phyloP scores from a whole-genome alignment of 2,797 vertebrate species.

The Megalops cyprinoides region DNA sequence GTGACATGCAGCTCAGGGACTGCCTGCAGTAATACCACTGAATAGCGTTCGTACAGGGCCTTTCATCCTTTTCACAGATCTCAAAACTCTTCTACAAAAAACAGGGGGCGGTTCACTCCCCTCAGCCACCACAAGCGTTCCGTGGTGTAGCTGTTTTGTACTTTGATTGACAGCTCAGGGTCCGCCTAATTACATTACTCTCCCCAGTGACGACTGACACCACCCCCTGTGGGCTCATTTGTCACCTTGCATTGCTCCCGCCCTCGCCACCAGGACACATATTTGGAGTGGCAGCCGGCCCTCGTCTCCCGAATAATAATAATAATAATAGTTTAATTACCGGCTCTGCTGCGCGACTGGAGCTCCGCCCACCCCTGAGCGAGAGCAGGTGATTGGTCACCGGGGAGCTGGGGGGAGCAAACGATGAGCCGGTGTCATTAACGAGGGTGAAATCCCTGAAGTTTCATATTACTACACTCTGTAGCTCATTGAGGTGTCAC shows the following conservation, averaged over 20 bases:
- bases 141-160: conserved; percentile 34
- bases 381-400: conserved; percentile 73
- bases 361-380: conserved; percentile 61
- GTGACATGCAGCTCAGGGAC: no score
- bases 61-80: background rate
- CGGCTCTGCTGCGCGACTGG: conserved; percentile 61
- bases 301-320: background rate
- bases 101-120: background rate
- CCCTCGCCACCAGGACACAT: background rate
- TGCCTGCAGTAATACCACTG: no score
- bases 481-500: conserved; percentile 19
- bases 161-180: conserved; percentile 77
- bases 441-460: conserved; percentile 12
- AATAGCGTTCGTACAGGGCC: background rate
- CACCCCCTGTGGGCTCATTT: conserved; percentile 75
- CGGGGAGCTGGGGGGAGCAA: conserved; percentile 67
- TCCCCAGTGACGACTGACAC: conserved; percentile 72
- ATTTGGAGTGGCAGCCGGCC: conserved; percentile 32
- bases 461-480: conserved; percentile 27
- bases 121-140: background rate
- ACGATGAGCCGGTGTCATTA: conserved; percentile 22
- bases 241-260: conserved; percentile 71
- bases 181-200: conserved; percentile 81
- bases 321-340: conserved; percentile 31
- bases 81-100: background rate